These are phyloP conservation scores for Oxystoma pomonae DNA, from an alignment of 2,888 invertebrate species.

Conservation along the genomic window DNA sequence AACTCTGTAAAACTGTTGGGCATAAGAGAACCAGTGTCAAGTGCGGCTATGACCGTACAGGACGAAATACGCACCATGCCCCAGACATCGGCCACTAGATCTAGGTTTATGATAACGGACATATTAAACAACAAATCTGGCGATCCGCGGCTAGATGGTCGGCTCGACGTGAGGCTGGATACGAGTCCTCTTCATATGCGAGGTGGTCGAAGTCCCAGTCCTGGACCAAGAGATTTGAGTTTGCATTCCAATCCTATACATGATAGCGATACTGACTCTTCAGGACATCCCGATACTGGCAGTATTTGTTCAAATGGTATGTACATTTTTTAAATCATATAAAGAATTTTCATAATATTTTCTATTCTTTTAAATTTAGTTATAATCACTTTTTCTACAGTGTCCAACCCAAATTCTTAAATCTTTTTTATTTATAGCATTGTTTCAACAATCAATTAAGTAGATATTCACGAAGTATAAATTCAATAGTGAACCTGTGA, in stretches of 20 bases:
- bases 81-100: slow-evolving; percentile 56
- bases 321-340: slow-evolving; percentile 28
- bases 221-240: slow-evolving; percentile 54
- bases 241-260: slow-evolving; percentile 48
- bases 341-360: background rate
- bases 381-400: too few species aligned
- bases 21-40: slow-evolving; percentile 42
- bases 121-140: slow-evolving; percentile 63
- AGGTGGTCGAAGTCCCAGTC: slow-evolving; percentile 51
- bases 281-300: slow-evolving; percentile 52
- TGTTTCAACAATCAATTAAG: too few species aligned
- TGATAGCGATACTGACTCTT: slow-evolving; percentile 54
- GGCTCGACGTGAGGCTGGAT: slow-evolving; percentile 46
- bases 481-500: too few species aligned
- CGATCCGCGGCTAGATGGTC: background rate
- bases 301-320: slow-evolving; percentile 55
- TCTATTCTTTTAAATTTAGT: background rate
- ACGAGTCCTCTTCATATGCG: slow-evolving; percentile 51
- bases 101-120: slow-evolving; percentile 88
- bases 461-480: too few species aligned
- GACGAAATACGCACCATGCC: slow-evolving; percentile 48
- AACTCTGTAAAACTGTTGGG: slow-evolving; percentile 43
- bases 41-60: slow-evolving; percentile 50
- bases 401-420: too few species aligned
- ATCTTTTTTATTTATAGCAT: too few species aligned